phyloP scores from a whole-genome alignment of 2,888 invertebrate genomes.

The Achlya flavicornis region DNA sequence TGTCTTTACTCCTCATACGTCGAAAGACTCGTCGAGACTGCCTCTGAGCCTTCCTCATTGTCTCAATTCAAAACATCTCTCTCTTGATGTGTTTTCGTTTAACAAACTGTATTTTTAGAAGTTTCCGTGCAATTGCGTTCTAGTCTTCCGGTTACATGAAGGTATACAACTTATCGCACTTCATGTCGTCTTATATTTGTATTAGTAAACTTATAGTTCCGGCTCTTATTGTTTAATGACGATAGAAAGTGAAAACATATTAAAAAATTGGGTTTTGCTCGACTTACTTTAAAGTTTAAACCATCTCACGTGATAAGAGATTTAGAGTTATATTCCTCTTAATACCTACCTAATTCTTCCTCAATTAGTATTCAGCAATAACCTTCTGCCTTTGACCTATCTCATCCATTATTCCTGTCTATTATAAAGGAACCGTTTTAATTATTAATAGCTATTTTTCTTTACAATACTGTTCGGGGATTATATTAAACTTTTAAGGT shows the following conservation, averaged over 20 bases:
- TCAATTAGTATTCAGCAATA: background rate
- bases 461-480: background rate
- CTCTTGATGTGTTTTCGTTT: conserved; percentile 26
- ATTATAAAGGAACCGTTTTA: background rate
- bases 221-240: too few species aligned
- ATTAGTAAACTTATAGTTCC: too few species aligned
- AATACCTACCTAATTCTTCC: background rate
- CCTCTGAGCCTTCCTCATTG: conserved; percentile 28
- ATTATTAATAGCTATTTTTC: background rate
- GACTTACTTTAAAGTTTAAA: too few species aligned
- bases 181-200: too few species aligned
- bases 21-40: background rate
- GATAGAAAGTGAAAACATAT: too few species aligned
- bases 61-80: conserved; percentile 42
- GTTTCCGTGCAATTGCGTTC: background rate
- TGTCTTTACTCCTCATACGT: conserved; percentile 6
- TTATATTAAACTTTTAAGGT: background rate
- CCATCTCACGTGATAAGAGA: too few species aligned
- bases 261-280: too few species aligned
- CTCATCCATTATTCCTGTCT: background rate
- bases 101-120: conserved; percentile 17
- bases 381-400: background rate
- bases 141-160: conserved; percentile 14
- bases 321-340: too few species aligned
- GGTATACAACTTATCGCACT: background rate